A percentile compares a stretch with the other conserved stretches of the same genome.
Conservation (phyloP, 2,797 vertebrate species). For the Myotis vivesi region DNA sequence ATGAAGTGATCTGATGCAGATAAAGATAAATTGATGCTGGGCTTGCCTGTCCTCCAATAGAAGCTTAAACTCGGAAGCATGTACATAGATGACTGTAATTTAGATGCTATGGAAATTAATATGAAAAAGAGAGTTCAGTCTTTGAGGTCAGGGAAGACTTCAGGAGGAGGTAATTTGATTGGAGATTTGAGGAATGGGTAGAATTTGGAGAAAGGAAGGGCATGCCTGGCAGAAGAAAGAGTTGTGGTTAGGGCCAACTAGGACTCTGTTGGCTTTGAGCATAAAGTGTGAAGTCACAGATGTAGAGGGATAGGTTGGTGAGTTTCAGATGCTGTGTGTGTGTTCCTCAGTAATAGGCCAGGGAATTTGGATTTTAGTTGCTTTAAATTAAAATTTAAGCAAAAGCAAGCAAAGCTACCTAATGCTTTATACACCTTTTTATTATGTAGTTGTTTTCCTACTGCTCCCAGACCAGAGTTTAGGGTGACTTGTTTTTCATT, state of each 20-base stretch:
- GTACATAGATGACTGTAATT: neutral
- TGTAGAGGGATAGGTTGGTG: neutral
- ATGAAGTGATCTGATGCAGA: neutral
- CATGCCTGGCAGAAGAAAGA: neutral
- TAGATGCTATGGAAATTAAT: neutral
- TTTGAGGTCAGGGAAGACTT: neutral
- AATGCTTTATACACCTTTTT: neutral
- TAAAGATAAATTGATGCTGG: neutral
- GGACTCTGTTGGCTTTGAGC: neutral
- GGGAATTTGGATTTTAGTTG: constrained; percentile 6
- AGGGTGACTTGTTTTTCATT: constrained; percentile 1
- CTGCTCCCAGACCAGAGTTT: neutral
- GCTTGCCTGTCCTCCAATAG: neutral
- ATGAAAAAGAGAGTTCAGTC: neutral
- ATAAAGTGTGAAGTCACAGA: neutral
- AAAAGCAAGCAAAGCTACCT: neutral
- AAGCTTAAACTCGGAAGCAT: neutral
- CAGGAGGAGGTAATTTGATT: neutral
- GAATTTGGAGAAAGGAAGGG: constrained; percentile 9
- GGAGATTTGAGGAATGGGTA: neutral
- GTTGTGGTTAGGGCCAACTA: neutral
- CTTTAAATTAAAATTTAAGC: constrained; percentile 14
- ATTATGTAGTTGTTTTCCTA: neutral
- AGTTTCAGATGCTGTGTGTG: neutral
- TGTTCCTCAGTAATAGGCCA: neutral